Evolutionary conservation across 1,140 invertebrate species (phyloP), one percentile per base, ranked within the genome.

Genomic region (Tetramorium alpestre): DNA sequence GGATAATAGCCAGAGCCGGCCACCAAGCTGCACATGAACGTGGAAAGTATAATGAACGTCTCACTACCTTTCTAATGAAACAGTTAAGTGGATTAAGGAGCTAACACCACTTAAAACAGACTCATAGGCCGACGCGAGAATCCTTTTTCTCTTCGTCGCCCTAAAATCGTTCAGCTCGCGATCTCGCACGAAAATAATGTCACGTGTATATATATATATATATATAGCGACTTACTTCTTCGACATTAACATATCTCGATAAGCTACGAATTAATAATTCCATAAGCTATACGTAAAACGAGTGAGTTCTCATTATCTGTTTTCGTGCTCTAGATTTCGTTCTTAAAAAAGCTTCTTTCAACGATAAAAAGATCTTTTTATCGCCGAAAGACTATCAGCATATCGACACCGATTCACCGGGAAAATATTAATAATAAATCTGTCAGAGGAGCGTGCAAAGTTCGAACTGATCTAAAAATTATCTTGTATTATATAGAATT

Each of bases 21-120:
- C 8, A 18, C 60, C 72, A 51, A 77, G 56, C 64, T 64, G 60
- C 73, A 64, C 73, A 47, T 64, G 60, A 38, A 76, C 72, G 41
- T 41, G 47, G 33, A 75, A 77, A 77, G 82, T 77, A 76, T 77
- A 85, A 85, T 44, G 10, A 85, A 77, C 33, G 73, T 85, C 82
- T 77, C 73, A 16, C 82, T 51, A 60, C 38, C 60, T 85, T 78
- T 77, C 70, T 85, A 85, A 77, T 85, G 58, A 85, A 85, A 76
- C 25, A 47, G 58, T 65, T 76, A 85, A 85, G 58, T 85, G 60
- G 58, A 85, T 85, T 85, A 77, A 85, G 47, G 18, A 64, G 67
- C 80, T 73, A 60, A 60, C 41, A 41, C 25, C 51, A 44, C 54
- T 80, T 80, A 41, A 69, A 47, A 58, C 41, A 47, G 25, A 60